phyloP scores from a whole-genome alignment of 35 echinoderm and acorn worm genomes.

The Hemicentrotus pulcherrimus region DNA sequence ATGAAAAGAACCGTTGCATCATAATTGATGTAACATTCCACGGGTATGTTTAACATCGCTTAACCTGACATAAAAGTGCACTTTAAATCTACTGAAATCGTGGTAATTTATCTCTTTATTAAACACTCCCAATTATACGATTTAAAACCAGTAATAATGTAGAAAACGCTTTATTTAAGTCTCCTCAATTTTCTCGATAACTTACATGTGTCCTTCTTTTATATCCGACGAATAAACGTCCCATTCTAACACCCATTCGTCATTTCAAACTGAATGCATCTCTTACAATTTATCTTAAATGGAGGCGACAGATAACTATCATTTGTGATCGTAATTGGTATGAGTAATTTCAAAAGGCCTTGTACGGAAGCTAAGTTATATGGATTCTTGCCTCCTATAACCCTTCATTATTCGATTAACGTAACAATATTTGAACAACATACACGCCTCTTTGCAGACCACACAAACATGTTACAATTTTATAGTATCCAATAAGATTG shows the following conservation, averaged over 20 bases:
- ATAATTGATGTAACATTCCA: background rate
- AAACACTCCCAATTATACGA: background rate
- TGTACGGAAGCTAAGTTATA: background rate
- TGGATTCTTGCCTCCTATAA: background rate
- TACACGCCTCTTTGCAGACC: background rate
- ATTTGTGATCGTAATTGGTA: slow-evolving; percentile 4
- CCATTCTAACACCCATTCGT: background rate
- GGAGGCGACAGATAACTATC: background rate
- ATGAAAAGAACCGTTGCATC: background rate
- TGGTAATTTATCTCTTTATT: background rate
- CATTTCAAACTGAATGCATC: background rate
- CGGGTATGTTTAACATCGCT: background rate
- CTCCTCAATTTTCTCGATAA: background rate
- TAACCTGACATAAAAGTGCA: background rate
- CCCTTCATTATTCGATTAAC: slow-evolving; percentile 12
- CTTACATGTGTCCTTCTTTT: background rate
- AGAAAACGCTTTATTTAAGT: background rate
- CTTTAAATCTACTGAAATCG: background rate
- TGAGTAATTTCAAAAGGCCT: slow-evolving; percentile 12
- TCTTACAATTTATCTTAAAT: background rate
- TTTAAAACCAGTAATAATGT: background rate
- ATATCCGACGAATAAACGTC: background rate
- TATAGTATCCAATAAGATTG: background rate
- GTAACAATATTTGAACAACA: slow-evolving; percentile 6
- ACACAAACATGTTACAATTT: background rate